Percentiles rank a stretch among this genome's conserved stretches.
Conservation (phyloP, 1,140 invertebrate species). For the Solenopsis invicta region DNA sequence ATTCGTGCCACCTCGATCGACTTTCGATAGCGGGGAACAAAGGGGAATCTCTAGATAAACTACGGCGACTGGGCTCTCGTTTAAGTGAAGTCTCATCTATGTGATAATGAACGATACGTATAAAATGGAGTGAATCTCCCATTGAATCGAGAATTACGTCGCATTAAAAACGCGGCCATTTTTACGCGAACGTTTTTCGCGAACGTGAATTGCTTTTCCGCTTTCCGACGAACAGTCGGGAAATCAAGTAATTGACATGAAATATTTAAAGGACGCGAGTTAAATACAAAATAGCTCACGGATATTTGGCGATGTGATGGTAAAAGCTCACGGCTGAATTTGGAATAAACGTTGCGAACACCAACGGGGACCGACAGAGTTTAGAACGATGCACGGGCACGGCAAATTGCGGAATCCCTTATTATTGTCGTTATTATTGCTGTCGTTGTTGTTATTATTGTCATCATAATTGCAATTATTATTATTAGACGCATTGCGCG, state of each 20-base stretch:
- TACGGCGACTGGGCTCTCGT: background rate
- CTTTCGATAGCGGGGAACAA: slow-evolving; percentile 43
- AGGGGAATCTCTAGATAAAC: slow-evolving; percentile 47
- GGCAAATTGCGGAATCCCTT: background rate
- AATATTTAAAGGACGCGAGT: slow-evolving; percentile 19
- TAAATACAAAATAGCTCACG: slow-evolving; percentile 18
- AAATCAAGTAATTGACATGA: slow-evolving; percentile 29
- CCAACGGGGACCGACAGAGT: background rate
- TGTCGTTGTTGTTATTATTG: slow-evolving; percentile 36
- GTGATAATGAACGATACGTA: slow-evolving; percentile 45
- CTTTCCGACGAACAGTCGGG: background rate
- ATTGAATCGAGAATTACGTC: slow-evolving; percentile 4
- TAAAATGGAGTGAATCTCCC: background rate
- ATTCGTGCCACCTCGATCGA: slow-evolving; percentile 41
- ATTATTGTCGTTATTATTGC: slow-evolving; percentile 8
- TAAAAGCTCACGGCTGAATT: slow-evolving; percentile 46
- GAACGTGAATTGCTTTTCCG: background rate
- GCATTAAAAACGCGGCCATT: background rate
- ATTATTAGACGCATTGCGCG: background rate
- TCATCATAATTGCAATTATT: slow-evolving; percentile 23
- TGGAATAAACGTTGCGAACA: slow-evolving; percentile 34
- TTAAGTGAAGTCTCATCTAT: slow-evolving; percentile 33
- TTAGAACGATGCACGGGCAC: no score
- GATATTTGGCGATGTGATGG: background rate
- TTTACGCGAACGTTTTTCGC: background rate